A percentile compares a stretch with the other conserved stretches of the same genome.
Evolutionary conservation across 2,113 vertebrate genomes (phyloP).

Genomic region (Eurystomus gularis): DNA sequence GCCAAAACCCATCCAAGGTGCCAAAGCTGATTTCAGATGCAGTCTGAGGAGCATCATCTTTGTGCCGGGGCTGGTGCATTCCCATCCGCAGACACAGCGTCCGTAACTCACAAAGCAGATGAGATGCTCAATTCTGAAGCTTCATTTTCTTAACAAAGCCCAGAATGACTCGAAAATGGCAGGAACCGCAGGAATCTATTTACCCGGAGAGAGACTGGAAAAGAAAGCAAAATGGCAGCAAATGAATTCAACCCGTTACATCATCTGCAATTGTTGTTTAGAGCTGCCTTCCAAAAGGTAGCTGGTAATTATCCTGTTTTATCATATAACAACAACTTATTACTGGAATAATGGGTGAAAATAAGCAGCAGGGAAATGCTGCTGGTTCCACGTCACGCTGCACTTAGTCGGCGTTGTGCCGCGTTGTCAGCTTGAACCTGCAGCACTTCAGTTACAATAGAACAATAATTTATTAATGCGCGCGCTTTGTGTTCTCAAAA

Average conservation of each 20-base stretch:
- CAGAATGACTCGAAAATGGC: neutral
- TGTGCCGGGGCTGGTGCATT: accelerated
- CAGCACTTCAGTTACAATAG: neutral
- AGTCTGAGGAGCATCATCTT: neutral
- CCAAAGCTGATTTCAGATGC: accelerated
- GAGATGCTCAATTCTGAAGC: neutral
- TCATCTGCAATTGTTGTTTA: neutral
- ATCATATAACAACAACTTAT: neutral
- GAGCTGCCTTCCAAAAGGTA: neutral
- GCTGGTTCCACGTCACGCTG: neutral
- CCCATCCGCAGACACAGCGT: neutral
- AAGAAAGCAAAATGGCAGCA: neutral
- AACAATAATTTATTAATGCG: neutral
- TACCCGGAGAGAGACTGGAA: neutral
- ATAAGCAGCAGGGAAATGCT: neutral
- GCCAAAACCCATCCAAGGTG: neutral
- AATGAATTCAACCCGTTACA: neutral
- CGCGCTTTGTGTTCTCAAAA: neutral
- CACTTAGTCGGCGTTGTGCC: neutral
- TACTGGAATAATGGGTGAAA: neutral
- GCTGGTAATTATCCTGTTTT: neutral
- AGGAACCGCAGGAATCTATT: neutral
- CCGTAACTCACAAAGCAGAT: neutral
- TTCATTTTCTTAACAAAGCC: slow-evolving; percentile 34
- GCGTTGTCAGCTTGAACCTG: neutral